Percentiles rank a stretch among this genome's conserved stretches.
These are phyloP conservation scores for Eonycteris spelaea DNA, from an alignment of 2,113 vertebrate genomes.

Conservation along the genomic window DNA sequence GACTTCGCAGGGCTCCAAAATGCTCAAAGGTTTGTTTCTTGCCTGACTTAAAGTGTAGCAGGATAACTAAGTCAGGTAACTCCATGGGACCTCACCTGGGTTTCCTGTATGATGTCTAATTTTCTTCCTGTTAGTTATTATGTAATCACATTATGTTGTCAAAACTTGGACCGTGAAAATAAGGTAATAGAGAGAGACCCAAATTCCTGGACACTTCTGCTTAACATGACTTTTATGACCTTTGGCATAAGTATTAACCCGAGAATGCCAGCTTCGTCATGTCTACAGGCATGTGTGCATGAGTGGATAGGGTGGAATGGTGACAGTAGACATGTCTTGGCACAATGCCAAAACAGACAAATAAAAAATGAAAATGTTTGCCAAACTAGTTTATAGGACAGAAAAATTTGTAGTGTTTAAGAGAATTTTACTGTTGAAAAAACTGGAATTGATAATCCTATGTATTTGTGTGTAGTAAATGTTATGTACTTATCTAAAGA, in stretches of 20 bases:
- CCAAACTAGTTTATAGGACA: constrained; percentile 23
- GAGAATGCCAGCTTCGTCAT: constrained; percentile 16
- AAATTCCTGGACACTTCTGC: constrained; percentile 31
- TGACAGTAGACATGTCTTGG: not conserved
- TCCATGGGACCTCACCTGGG: constrained; percentile 40
- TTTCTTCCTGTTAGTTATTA: constrained; percentile 65
- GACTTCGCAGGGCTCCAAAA: not conserved
- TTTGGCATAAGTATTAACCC: constrained; percentile 41
- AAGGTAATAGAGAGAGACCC: constrained; percentile 42
- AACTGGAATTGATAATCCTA: not conserved
- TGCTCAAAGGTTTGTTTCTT: constrained; percentile 14
- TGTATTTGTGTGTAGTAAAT: not conserved
- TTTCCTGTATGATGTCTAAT: constrained; percentile 41
- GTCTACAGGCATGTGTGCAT: not conserved
- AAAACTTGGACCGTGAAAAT: constrained; percentile 45
- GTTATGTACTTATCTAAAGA: not conserved
- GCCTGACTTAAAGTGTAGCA: not conserved
- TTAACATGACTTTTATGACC: constrained; percentile 55
- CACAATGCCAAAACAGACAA: constrained; percentile 12
- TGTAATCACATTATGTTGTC: constrained; percentile 66
- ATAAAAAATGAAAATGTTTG: constrained; percentile 1
- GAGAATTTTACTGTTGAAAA: constrained; percentile 42
- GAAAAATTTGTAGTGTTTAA: constrained; percentile 4
- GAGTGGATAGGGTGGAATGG: not conserved
- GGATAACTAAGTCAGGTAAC: not conserved